Conservation (phyloP, 1,140 invertebrate genomes). For the Heliconius hermathena region DNA sequence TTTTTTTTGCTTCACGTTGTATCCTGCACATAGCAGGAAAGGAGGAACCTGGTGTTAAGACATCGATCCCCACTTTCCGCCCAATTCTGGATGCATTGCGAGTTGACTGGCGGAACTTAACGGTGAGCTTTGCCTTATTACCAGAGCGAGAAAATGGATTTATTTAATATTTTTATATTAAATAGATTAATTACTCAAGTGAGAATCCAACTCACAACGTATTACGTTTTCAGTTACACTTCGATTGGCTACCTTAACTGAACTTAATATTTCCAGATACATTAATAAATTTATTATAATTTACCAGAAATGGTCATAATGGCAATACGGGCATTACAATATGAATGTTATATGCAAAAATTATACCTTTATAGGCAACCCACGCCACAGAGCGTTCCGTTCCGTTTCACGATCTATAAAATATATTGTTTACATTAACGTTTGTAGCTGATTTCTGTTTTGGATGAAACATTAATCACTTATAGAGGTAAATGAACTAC, state of each 20-base stretch:
- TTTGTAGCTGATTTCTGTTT: slow-evolving; percentile 36
- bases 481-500: slow-evolving; percentile 40
- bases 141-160: too few relatives aligned
- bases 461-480: slow-evolving; percentile 42
- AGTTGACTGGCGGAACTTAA: too few relatives aligned
- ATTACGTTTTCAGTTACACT: background rate
- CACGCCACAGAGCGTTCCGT: slow-evolving; percentile 28
- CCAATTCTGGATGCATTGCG: too few relatives aligned
- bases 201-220: too few relatives aligned
- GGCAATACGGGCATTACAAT: background rate
- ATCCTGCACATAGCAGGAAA: too few relatives aligned
- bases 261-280: background rate
- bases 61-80: too few relatives aligned
- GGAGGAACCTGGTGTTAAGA: too few relatives aligned
- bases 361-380: slow-evolving; percentile 13
- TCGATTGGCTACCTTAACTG: background rate
- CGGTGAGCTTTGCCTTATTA: too few relatives aligned
- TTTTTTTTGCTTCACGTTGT: too few relatives aligned
- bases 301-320: background rate
- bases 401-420: slow-evolving; percentile 37
- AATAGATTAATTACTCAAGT: too few relatives aligned
- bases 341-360: slow-evolving; percentile 4
- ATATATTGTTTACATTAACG: slow-evolving; percentile 44
- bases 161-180: too few relatives aligned
- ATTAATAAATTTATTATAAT: background rate